These are phyloP conservation scores for Asobara japonica DNA, from an alignment of 1,140 invertebrate genomes.

Conservation along the genomic window DNA sequence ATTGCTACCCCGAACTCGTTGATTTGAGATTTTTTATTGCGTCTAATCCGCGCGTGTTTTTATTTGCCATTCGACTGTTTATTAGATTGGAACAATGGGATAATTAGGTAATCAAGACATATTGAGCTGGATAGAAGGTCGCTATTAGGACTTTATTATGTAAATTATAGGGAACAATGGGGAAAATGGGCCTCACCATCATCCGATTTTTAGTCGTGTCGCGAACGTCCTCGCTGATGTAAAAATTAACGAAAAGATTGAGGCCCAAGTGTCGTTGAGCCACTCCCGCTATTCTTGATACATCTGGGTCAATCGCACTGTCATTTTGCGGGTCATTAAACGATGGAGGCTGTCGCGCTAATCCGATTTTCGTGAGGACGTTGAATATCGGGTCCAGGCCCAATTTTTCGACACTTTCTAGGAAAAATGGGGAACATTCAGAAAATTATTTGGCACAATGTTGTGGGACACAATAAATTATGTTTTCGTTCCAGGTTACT, in stretches of 20 bases:
- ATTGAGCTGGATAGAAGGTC: too few species aligned
- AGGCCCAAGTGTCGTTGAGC: constrained; percentile 69
- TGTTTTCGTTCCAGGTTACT: too few species aligned
- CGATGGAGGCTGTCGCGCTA: constrained; percentile 64
- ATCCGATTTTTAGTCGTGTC: constrained; percentile 73
- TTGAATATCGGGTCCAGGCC: constrained; percentile 70
- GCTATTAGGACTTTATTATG: too few species aligned
- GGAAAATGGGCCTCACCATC: constrained; percentile 65
- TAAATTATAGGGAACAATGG: not conserved
- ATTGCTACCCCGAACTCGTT: too few species aligned
- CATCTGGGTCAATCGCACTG: constrained; percentile 56
- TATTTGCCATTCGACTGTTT: too few species aligned
- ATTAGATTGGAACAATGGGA: too few species aligned
- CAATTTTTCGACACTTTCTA: constrained; percentile 70
- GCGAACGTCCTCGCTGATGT: constrained; percentile 73
- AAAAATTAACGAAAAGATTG: constrained; percentile 72
- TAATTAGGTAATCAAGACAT: too few species aligned
- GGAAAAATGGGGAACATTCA: not conserved
- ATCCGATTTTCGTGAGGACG: constrained; percentile 63
- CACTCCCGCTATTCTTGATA: constrained; percentile 65
- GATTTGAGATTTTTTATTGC: too few species aligned
- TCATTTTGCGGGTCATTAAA: constrained; percentile 39
- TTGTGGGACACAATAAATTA: too few species aligned
- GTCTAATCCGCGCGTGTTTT: too few species aligned
- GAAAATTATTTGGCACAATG: too few species aligned